Base-by-base conservation (phyloP, 2,888 invertebrate species). In the Euplexia lucipara region DNA sequence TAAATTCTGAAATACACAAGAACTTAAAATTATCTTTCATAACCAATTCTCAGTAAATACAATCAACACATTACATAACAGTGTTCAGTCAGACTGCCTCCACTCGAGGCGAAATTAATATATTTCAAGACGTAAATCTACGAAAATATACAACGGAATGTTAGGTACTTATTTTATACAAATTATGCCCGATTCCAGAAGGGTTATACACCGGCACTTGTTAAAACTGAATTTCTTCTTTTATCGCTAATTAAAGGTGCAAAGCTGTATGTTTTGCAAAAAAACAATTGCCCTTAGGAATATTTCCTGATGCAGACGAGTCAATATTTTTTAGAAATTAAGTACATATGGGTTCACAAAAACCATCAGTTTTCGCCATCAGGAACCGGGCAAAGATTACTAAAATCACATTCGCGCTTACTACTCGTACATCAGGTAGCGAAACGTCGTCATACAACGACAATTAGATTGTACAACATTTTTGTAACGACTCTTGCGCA, bases 401-500 rank as follows among this genome's bases (percentile, higher is more conserved):
- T 54, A 69, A 79, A 37, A 79, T 61, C 61, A 75, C 79, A 75
- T 75, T 61, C 70, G 35, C 75, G 48, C 32, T 78, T 41, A 73
- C 18, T 52, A 26, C n/a, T n/a, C n/a, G n/a, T n/a, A n/a, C 5
- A 69, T 61, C 70, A 75, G 70, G 61, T 75, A 79, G 70, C 79
- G 62, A 68, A 68, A 61, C 61, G 58, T 75, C 32, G 48, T 41
- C 44, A 12, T 26, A 51, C 37, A 52, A 41, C 69, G 56, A 68
- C 54, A 32, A 60, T 53, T 26, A 45, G 20, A 53, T 74, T 79
- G 39, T 74, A 78, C 58, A 73, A 73, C 20, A 45, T 42, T 56
- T 52, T 52, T 73, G 48, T 74, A 58, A 64, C 72, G 41, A 53
- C 44, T 78, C 48, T 74, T 74, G 79, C 79, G 79, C 69, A 75